These are phyloP conservation scores for Oreochromis niloticus DNA, from an alignment of 2,113 vertebrate species.

Conservation along the genomic window DNA sequence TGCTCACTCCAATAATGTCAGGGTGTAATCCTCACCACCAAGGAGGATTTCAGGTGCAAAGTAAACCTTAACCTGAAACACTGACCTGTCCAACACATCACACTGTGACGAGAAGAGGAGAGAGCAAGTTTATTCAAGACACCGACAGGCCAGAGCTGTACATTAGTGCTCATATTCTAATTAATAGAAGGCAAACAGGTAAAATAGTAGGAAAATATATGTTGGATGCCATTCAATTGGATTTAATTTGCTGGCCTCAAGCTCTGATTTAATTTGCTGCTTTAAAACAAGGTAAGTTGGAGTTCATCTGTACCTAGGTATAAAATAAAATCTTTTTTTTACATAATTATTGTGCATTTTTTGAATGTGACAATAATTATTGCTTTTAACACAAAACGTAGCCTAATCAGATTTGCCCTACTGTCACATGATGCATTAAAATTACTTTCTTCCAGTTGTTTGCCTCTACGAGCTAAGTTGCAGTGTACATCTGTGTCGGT, in stretches of 20 bases:
- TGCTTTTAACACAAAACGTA: background rate
- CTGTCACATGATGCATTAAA: background rate
- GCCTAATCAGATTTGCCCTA: background rate
- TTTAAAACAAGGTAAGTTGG: slow-evolving; percentile 20
- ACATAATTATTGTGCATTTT: background rate
- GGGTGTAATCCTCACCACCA: slow-evolving; percentile 54
- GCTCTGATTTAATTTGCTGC: background rate
- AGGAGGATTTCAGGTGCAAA: slow-evolving; percentile 53
- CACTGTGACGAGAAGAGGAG: background rate
- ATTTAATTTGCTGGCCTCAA: background rate
- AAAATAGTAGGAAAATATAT: background rate
- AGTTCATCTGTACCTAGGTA: background rate
- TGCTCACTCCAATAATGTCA: slow-evolving; percentile 36
- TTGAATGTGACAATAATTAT: background rate
- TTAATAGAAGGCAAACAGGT: background rate
- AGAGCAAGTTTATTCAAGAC: background rate
- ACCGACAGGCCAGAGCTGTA: background rate
- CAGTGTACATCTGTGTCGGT: background rate
- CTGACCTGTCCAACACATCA: slow-evolving; percentile 1
- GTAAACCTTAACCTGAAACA: slow-evolving; percentile 14
- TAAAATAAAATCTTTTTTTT: background rate
- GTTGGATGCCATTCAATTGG: background rate
- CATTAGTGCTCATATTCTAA: background rate
- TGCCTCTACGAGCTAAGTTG: background rate
- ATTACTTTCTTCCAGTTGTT: background rate